Percentiles rank a stretch among this genome's conserved stretches.
Conservation (phyloP, 2,888 invertebrate genomes). For the Eristalinus sepulchralis region DNA sequence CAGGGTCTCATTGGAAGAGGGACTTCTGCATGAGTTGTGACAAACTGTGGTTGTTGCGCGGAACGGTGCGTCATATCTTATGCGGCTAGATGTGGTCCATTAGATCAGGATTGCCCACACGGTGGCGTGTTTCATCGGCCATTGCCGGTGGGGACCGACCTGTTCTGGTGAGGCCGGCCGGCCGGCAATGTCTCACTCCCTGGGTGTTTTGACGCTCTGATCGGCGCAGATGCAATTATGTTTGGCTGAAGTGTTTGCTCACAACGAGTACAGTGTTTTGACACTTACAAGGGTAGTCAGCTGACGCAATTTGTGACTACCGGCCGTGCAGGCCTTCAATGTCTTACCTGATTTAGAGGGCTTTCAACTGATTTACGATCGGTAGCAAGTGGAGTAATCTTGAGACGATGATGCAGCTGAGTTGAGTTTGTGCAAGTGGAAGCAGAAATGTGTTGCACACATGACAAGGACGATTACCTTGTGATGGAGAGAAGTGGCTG, state of each 20-base stretch:
- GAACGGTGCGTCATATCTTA: neutral
- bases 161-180: neutral
- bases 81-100: neutral
- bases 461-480: neutral
- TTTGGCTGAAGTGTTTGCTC: neutral
- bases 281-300: neutral
- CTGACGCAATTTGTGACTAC: neutral
- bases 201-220: conserved; percentile 9
- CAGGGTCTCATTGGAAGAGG: neutral
- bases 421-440: neutral
- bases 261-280: neutral
- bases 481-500: neutral
- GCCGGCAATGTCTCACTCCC: neutral
- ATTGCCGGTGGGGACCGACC: neutral
- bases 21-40: neutral
- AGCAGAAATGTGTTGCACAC: neutral
- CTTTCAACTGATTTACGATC: neutral
- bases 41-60: neutral
- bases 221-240: conserved; percentile 4
- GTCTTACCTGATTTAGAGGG: neutral
- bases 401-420: neutral
- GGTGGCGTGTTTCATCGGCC: neutral
- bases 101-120: conserved; percentile 7
- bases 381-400: neutral
- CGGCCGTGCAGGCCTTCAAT: neutral